phyloP scores from a whole-genome alignment of 2,113 vertebrate species.

The Myanophis thanlyinensis region DNA sequence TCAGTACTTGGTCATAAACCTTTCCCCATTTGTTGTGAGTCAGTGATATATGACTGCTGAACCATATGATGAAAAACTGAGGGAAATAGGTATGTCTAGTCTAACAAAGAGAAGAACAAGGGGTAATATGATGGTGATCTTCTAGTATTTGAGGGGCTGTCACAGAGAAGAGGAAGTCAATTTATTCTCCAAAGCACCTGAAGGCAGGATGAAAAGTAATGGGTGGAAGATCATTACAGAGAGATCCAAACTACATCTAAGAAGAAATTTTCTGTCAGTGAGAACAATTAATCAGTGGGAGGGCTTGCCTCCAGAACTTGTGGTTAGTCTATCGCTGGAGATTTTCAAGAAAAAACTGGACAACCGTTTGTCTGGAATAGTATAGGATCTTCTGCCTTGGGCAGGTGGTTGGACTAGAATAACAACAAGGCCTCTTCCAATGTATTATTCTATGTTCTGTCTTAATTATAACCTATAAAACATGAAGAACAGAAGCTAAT shows the following conservation, averaged over 20 bases:
- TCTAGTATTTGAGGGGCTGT: neutral
- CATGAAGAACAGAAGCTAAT: neutral
- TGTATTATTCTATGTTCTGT: no score
- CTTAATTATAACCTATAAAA: no score
- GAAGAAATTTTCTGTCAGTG: no score
- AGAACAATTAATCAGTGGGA: no score
- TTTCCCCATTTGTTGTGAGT: neutral
- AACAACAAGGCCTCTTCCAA: no score
- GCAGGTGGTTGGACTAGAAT: no score
- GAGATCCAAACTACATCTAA: neutral
- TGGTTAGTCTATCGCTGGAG: no score
- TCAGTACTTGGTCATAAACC: slow-evolving; percentile 11
- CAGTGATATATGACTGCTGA: slow-evolving; percentile 8
- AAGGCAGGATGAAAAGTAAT: neutral
- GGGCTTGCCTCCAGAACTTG: no score
- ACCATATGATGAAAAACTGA: neutral
- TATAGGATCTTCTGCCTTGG: no score
- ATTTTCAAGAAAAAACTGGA: no score
- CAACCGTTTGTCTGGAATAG: no score
- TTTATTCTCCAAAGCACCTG: neutral
- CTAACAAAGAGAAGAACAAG: neutral
- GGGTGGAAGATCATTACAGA: neutral
- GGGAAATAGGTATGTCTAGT: neutral
- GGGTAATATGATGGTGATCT: neutral
- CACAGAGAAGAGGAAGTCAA: neutral